A percentile compares a stretch with the other conserved stretches of the same genome.
Conservation (phyloP, 30 jellyfish, hydroid and myxozoan genomes). For the Mastigias papua region DNA sequence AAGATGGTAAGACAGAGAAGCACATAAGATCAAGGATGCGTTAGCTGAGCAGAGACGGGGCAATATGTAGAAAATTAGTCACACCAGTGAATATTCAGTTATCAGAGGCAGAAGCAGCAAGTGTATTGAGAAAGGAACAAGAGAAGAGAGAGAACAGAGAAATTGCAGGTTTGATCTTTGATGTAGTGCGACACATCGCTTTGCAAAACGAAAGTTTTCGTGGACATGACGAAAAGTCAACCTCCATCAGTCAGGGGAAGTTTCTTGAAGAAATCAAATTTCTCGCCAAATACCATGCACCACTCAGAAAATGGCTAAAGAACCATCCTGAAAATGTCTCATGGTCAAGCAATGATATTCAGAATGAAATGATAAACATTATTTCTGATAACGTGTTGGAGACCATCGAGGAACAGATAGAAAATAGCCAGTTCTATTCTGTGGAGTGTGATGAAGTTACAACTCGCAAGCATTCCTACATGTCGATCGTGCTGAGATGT, state of each 20-base stretch:
- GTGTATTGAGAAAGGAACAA: constrained; percentile 1
- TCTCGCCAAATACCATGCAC: too few relatives aligned
- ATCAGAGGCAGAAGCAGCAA: constrained; percentile 55
- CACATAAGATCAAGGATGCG: constrained; percentile 39
- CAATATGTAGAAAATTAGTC: constrained; percentile 32
- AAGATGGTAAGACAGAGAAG: constrained; percentile 21
- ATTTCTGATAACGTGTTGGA: too few relatives aligned
- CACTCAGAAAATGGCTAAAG: too few relatives aligned
- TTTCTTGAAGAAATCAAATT: constrained; percentile 45
- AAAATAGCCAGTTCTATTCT: too few relatives aligned
- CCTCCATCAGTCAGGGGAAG: constrained; percentile 47
- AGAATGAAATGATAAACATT: too few relatives aligned
- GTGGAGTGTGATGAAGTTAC: too few relatives aligned
- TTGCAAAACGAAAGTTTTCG: constrained; percentile 58
- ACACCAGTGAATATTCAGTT: constrained; percentile 40
- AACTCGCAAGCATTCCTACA: too few relatives aligned
- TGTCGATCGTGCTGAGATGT: too few relatives aligned
- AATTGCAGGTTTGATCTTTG: constrained; percentile 40
- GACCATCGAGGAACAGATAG: too few relatives aligned
- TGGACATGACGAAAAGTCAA: constrained; percentile 43
- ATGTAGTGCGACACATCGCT: constrained; percentile 51
- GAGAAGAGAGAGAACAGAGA: constrained; percentile 37
- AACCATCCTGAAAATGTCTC: too few relatives aligned
- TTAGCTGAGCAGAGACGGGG: constrained; percentile 33
- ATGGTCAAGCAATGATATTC: too few relatives aligned